Base-by-base conservation (phyloP, 1,140 invertebrate species). In the Cardiocondyla obscurior region DNA sequence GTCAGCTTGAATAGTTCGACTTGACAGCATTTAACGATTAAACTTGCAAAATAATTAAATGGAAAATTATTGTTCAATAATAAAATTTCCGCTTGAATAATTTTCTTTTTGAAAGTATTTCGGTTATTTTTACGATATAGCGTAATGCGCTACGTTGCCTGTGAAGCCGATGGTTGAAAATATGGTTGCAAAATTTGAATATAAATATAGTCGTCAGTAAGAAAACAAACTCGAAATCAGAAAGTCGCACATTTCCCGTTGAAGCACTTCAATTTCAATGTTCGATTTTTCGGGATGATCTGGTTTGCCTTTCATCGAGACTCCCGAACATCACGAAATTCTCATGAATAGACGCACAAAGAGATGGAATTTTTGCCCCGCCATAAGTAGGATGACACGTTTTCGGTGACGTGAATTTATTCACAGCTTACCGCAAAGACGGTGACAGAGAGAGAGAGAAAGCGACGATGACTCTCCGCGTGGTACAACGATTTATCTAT, bases 401-500 rank as follows among this genome's bases (percentile, higher is more conserved):
- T 79, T 67, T 67, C 22, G n/a, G 4, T 42, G 62, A 67, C 28
- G 69, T 79, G 33, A 79, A 69, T 79, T 79, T 79, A 79, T 79
- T 79, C 74, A 69, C 62, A 42, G 62, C 22, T 79, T 51, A 51
- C 19, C 10, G 14, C 33, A 55, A 30, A 42, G 49, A 39, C 14
- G 44, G 22, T 3, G 30, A 33, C 3, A 19, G 22, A 7, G 62
- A 57, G 25, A 16, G 25, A n/a, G 7, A 14, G 33, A 53, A 5
- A 12, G 30, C 22, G 14, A 22, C 44, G 82, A 53, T 55, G 83
- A 85, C 49, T 82, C 77, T 49, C 42, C 19, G 30, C 25, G 36
- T 19, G 44, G 19, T 39, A 70, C 49, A 28, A 33, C 16, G 74
- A 85, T 83, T 85, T 85, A 84, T 79, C 83, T 81, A 81, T 85